Evolutionary conservation across 2,888 invertebrate species (phyloP).

Genomic region (Gibbula magus): DNA sequence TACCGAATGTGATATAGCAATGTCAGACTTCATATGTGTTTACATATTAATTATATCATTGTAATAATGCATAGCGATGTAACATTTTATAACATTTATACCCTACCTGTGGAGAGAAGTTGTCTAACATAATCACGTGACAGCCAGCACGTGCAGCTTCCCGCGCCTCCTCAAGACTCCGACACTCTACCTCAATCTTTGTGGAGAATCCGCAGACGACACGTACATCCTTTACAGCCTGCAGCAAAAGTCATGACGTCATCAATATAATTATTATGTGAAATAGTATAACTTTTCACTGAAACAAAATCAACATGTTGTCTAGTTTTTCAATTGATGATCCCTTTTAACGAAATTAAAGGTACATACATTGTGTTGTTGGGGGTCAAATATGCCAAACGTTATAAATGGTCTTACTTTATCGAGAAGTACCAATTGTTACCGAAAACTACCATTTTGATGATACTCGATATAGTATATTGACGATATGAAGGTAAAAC

Average conservation of each 20-base stretch:
- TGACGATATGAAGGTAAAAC: too few relatives aligned
- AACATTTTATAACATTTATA: background rate
- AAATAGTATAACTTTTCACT: too few relatives aligned
- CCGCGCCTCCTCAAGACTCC: constrained; percentile 72
- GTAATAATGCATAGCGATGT: background rate
- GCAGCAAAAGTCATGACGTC: constrained; percentile 8
- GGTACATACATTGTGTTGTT: too few relatives aligned
- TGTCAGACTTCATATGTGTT: background rate
- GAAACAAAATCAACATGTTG: too few relatives aligned
- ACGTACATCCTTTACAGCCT: constrained; percentile 74
- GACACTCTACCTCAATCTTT: constrained; percentile 76
- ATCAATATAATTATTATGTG: too few relatives aligned
- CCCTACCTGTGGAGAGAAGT: constrained; percentile 72
- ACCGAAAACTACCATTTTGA: too few relatives aligned
- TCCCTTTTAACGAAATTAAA: too few relatives aligned
- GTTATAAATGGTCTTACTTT: too few relatives aligned
- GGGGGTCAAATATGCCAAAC: too few relatives aligned
- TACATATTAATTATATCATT: background rate
- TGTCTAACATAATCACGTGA: constrained; percentile 76
- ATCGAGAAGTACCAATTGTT: too few relatives aligned
- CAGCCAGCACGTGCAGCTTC: constrained; percentile 74
- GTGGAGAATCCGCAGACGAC: constrained; percentile 69
- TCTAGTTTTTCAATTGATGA: too few relatives aligned
- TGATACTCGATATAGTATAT: too few relatives aligned
- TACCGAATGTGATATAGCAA: background rate